These are phyloP conservation scores for Etheostoma cragini DNA, from an alignment of 2,113 vertebrate genomes.

Conservation along the genomic window DNA sequence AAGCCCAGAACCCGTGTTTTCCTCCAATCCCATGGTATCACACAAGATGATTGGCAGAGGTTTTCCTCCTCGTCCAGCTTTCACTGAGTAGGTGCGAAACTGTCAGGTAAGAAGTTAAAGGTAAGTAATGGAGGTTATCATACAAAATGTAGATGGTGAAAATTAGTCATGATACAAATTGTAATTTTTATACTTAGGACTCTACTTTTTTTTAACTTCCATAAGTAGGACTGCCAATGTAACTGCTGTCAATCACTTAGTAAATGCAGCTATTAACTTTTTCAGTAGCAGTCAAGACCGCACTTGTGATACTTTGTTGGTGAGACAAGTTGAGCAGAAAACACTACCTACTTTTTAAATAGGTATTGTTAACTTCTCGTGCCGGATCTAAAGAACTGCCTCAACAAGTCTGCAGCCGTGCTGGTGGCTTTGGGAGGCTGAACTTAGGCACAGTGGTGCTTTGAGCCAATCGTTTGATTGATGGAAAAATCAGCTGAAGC, in stretches of 20 bases:
- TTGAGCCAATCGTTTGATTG: neutral
- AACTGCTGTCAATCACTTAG: neutral
- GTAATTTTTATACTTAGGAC: neutral
- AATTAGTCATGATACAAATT: neutral
- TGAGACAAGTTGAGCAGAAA: neutral
- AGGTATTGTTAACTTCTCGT: no score
- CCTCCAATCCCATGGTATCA: conserved; percentile 84
- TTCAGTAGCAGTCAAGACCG: neutral
- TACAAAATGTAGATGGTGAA: neutral
- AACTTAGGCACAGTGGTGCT: neutral
- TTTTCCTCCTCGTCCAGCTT: conserved; percentile 50
- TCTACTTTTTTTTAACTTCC: neutral
- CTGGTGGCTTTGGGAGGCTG: neutral
- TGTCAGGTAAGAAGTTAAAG: conserved; percentile 4
- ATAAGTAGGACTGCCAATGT: neutral
- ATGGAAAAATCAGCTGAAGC: neutral
- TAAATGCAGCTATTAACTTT: neutral
- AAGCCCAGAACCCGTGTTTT: conserved; percentile 65
- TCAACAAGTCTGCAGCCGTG: neutral
- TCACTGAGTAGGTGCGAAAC: conserved; percentile 64
- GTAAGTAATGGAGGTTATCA: neutral
- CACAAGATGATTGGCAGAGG: conserved; percentile 67
- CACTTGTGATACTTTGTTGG: neutral
- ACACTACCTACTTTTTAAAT: neutral
- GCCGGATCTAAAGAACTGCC: no score